phyloP scores from a whole-genome alignment of 1,140 invertebrate species.

The Mylabris phalerata region DNA sequence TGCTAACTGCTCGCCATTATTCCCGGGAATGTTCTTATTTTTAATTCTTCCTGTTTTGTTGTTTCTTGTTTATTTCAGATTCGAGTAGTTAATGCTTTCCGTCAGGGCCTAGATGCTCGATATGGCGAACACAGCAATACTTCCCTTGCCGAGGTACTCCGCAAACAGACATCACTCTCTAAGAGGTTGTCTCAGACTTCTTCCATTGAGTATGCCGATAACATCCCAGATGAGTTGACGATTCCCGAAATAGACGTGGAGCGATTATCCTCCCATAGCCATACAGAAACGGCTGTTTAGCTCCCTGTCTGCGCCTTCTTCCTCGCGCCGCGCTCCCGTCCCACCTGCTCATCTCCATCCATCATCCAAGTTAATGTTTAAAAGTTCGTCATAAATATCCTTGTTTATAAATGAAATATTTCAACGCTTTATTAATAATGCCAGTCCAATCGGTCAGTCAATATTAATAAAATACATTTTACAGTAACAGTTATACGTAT shows the following conservation, averaged over 20 bases:
- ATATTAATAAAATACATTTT: no score
- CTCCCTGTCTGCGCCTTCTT: conserved; percentile 30
- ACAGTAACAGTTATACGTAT: no score
- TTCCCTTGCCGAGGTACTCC: conserved; percentile 80
- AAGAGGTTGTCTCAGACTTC: conserved; percentile 85
- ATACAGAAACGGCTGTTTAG: conserved; percentile 89
- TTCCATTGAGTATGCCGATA: conserved; percentile 86
- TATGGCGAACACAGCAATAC: conserved; percentile 86
- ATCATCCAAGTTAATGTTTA: neutral
- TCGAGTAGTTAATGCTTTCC: conserved; percentile 98
- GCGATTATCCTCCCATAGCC: conserved; percentile 82
- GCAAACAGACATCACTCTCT: conserved; percentile 83
- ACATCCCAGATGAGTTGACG: conserved; percentile 77
- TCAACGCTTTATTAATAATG: no score
- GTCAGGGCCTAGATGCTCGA: conserved; percentile 93
- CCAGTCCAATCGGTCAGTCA: no score
- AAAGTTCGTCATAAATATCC: no score
- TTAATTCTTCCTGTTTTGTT: conserved; percentile 44
- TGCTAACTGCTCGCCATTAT: conserved; percentile 38
- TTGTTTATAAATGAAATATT: no score
- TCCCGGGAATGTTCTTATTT: conserved; percentile 40
- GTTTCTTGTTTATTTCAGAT: conserved; percentile 68
- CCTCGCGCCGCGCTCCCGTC: conserved; percentile 22
- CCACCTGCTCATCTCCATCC: conserved; percentile 11
- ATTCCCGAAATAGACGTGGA: conserved; percentile 86